Base-by-base conservation (phyloP, 2,113 vertebrate genomes). In the Platysteira castanea region DNA sequence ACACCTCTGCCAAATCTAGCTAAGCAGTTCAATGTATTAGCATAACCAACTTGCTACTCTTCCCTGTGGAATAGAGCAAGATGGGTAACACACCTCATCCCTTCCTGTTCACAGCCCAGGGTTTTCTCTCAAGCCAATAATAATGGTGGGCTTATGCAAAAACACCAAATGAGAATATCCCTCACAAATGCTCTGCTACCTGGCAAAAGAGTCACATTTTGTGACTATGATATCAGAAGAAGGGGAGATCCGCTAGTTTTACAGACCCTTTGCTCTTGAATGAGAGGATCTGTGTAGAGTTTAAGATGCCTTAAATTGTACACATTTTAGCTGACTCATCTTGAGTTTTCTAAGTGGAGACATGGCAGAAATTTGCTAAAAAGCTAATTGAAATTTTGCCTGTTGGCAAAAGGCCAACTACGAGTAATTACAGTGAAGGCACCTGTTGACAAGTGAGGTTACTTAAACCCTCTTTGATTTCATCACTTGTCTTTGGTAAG, bases 401-500 rank as follows among this genome's bases (percentile, higher is more conserved):
- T 70, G 24, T 31, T 77, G 56, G 54, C 68, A 50, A 73, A 93
- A 76, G 70, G 35, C 60, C 63, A 57, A 10, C 22, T 57, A 30
- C 0, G 0, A 91, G 39, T 74, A 81, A 78, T 84, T 80, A 59
- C 19, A 65, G 47, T 35, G 60, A 78, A 89, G 75, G 31, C 69
- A 92, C 69, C 91, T 92, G 87, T 82, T 83, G 63, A 57, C 6
- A 3, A 79, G 67, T 14, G 44, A 91, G 41, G 57, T 93, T 89
- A 64, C 73, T 82, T 90, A 71, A 68, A 74, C 54, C 73, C 69
- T 95, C 77, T 89, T 67, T 86, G 64, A 89, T 95, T 94, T 91
- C 86, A 89, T 88, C 61, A 53, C 54, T 86, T 95, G 46, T 84
- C 84, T 96, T 87, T 87, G 88, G 64, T 74, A 74, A 94, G 75